Conservation (phyloP, 2,113 vertebrate genomes). For the Hypocryptadius cinnamomeus region DNA sequence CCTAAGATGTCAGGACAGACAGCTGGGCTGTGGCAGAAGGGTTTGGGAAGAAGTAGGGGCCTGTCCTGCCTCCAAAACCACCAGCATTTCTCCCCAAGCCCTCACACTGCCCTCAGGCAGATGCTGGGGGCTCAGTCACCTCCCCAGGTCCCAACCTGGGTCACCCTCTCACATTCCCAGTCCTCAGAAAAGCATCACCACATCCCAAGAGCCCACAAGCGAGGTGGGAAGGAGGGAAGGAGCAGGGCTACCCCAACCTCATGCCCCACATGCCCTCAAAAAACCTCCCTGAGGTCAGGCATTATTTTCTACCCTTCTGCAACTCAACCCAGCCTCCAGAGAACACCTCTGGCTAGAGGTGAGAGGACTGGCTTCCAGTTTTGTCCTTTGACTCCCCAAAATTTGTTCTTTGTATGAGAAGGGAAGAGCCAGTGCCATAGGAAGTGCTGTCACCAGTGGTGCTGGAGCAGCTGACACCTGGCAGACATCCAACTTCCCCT, state of each 20-base stretch:
- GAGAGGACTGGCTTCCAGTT: neutral
- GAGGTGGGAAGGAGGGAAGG: neutral
- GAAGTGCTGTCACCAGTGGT: neutral
- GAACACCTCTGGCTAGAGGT: neutral
- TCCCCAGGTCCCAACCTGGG: neutral
- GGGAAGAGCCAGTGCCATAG: neutral
- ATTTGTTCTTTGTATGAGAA: neutral
- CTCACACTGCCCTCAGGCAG: neutral
- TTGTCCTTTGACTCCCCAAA: neutral
- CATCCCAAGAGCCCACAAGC: neutral
- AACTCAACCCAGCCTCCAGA: neutral
- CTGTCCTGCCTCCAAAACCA: neutral
- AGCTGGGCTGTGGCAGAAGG: neutral
- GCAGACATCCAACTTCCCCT: neutral
- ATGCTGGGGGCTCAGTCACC: neutral
- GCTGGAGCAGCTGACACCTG: neutral
- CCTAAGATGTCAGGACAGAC: neutral
- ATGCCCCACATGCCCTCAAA: fast-evolving
- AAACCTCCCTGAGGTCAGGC: neutral
- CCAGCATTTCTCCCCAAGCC: neutral
- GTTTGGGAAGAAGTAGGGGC: neutral
- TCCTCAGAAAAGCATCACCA: neutral
- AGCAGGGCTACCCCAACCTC: neutral
- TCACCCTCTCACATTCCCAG: neutral
- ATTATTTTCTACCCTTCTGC: neutral